Evolutionary conservation across 2,888 invertebrate genomes (phyloP).

Genomic region (Petrolisthes cinctipes): DNA sequence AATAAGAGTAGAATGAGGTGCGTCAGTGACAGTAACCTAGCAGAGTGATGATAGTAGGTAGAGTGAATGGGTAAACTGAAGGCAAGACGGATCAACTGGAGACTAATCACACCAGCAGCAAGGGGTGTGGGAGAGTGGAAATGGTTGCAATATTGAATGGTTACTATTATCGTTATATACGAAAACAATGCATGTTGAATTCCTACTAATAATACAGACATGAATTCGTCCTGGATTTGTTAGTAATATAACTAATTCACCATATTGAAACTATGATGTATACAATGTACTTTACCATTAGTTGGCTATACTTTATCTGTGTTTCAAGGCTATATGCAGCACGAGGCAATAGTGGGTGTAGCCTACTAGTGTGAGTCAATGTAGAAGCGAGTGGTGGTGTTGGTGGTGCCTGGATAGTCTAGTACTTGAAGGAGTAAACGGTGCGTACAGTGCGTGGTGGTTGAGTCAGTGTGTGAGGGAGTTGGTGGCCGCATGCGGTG

Average conservation of each 20-base stretch:
- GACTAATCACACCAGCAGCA: not conserved
- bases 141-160: too few species aligned
- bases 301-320: too few species aligned
- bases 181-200: too few species aligned
- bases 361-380: not conserved
- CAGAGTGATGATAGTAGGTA: not conserved
- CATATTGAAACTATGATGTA: too few species aligned
- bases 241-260: too few species aligned
- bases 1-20: not conserved
- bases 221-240: too few species aligned
- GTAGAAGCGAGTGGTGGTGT: not conserved
- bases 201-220: too few species aligned
- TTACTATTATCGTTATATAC: too few species aligned
- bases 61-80: not conserved
- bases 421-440: not conserved
- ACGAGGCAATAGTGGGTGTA: not conserved
- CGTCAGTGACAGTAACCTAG: too few species aligned
- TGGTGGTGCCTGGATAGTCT: not conserved
- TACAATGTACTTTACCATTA: too few species aligned
- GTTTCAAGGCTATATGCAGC: too few species aligned
- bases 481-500: slow-evolving; percentile 38
- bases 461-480: not conserved
- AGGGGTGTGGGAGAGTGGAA: not conserved
- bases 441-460: not conserved
- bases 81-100: not conserved